Percentiles rank a stretch among this genome's conserved stretches.
These are phyloP conservation scores for Hypothenemus hampei DNA, from an alignment of 1,140 invertebrate genomes.

Conservation along the genomic window DNA sequence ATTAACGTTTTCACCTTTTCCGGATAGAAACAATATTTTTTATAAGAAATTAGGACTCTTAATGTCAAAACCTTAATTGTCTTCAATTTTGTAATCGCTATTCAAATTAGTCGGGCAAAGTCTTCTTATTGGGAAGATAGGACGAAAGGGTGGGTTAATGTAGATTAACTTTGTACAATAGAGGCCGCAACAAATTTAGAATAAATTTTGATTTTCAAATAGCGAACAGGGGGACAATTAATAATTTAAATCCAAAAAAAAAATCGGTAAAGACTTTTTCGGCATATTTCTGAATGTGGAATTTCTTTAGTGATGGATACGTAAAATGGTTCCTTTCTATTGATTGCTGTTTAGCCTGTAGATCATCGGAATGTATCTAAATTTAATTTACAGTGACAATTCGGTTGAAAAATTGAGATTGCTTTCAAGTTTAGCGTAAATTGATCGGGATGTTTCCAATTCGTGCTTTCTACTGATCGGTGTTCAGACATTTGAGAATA, in stretches of 20 bases:
- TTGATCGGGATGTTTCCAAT: no score
- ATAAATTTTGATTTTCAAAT: not conserved
- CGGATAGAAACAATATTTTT: no score
- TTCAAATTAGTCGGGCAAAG: conserved; percentile 22
- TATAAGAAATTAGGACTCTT: not conserved
- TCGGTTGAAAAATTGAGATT: no score
- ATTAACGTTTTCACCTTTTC: no score
- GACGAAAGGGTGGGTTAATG: conserved; percentile 1
- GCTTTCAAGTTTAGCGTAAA: no score
- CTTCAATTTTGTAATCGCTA: conserved; percentile 31
- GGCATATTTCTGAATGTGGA: no score
- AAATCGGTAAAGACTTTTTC: not conserved
- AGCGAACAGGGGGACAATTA: not conserved
- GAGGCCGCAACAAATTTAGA: not conserved
- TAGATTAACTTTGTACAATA: not conserved
- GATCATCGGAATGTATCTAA: not conserved
- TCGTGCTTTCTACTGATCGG: no score
- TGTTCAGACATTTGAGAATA: no score
- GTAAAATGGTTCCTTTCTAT: no score
- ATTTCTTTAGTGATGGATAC: no score
- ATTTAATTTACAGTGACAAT: not conserved
- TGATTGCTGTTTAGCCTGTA: not conserved
- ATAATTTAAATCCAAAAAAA: not conserved
- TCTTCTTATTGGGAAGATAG: conserved; percentile 4
- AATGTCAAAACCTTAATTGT: conserved; percentile 21